Percentiles rank a stretch among this genome's conserved stretches.
Conservation (phyloP, 2,797 vertebrate species). For the Myotis daubentonii region DNA sequence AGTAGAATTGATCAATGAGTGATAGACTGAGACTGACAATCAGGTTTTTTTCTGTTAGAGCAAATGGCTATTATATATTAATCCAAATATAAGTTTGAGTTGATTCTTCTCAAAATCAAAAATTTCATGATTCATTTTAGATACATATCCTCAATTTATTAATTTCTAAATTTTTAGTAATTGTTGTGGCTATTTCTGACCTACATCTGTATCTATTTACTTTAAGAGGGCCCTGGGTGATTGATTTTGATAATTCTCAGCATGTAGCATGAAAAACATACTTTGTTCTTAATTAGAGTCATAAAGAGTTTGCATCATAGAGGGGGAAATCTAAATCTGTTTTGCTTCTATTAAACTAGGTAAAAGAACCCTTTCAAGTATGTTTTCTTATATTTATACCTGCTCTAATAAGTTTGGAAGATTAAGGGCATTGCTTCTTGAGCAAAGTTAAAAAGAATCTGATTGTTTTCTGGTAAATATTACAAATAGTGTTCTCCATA, state of each 20-base stretch:
- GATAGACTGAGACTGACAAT: background rate
- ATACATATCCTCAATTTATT: conserved; percentile 13
- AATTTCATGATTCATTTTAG: background rate
- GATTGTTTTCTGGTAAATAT: background rate
- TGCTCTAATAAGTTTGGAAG: background rate
- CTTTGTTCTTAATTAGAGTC: conserved; percentile 19
- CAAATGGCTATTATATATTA: background rate
- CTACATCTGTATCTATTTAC: background rate
- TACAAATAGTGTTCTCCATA: background rate
- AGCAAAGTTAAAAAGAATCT: conserved; percentile 6
- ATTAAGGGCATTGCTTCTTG: background rate
- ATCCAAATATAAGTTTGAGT: background rate
- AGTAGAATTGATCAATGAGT: background rate
- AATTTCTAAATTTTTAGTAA: conserved; percentile 33
- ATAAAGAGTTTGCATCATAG: background rate
- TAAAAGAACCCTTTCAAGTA: background rate
- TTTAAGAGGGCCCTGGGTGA: background rate
- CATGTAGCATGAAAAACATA: background rate
- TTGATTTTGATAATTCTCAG: conserved; percentile 53
- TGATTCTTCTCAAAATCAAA: background rate
- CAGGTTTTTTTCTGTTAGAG: background rate
- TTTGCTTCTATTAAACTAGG: conserved; percentile 27
- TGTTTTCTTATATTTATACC: background rate
- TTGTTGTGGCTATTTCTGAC: conserved; percentile 38
- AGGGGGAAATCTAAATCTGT: background rate